Evolutionary conservation across 2,113 vertebrate genomes (phyloP).

Genomic region (Labeo rohita): DNA sequence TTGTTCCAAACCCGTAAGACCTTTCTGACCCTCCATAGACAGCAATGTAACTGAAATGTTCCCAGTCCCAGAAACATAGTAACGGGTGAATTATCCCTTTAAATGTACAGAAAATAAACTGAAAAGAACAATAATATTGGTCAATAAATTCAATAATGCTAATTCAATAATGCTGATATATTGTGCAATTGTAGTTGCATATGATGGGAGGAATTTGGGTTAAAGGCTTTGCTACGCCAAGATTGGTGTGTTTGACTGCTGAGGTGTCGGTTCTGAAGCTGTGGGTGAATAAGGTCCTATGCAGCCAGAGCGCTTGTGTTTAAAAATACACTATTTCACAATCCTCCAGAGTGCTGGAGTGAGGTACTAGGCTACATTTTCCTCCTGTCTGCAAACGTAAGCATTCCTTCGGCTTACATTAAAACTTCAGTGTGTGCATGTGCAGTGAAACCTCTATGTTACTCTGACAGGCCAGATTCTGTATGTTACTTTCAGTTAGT

Average conservation of each 20-base stretch:
- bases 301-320: slow-evolving; percentile 32
- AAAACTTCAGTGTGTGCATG: slow-evolving; percentile 41
- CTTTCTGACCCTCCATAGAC: too few species aligned
- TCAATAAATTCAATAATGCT: not conserved
- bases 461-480: slow-evolving; percentile 51
- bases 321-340: slow-evolving; percentile 38
- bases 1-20: too few species aligned
- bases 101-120: too few species aligned
- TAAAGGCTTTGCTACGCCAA: not conserved
- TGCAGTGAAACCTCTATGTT: slow-evolving; percentile 32
- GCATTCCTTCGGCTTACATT: slow-evolving; percentile 36
- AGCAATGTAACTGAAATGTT: too few species aligned
- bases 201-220: not conserved
- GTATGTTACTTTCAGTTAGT: slow-evolving; percentile 43
- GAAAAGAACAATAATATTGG: not conserved
- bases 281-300: not conserved
- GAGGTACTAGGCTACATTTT: slow-evolving; percentile 13
- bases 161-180: not conserved
- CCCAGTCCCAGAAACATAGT: too few species aligned
- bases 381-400: slow-evolving; percentile 46
- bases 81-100: too few species aligned
- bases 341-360: slow-evolving; percentile 25
- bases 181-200: not conserved
- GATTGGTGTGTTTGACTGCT: not conserved
- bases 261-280: slow-evolving; percentile 11